phyloP scores from a whole-genome alignment of 2,113 vertebrate genomes.

The Noctilio leporinus region DNA sequence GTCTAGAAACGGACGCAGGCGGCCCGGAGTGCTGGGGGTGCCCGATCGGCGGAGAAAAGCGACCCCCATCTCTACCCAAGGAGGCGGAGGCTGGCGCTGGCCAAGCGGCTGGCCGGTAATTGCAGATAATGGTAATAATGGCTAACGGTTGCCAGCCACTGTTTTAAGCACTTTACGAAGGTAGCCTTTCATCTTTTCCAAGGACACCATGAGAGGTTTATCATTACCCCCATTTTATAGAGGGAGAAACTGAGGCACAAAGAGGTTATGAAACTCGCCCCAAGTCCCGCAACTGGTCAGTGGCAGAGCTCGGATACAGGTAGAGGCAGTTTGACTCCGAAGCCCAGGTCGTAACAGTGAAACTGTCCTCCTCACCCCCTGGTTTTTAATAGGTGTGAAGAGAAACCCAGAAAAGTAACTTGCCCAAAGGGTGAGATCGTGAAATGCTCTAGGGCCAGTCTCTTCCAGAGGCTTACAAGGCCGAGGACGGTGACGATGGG shows the following conservation, averaged over 20 bases:
- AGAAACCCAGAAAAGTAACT: not conserved
- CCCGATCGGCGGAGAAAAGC: not conserved
- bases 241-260: not conserved
- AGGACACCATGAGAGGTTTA: accelerated
- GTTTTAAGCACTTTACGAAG: not conserved
- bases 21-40: not conserved
- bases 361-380: accelerated
- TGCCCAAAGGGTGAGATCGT: not conserved
- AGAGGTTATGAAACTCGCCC: not conserved
- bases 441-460: not conserved
- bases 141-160: not conserved
- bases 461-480: not conserved
- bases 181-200: not conserved
- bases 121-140: not conserved
- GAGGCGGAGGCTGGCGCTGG: not conserved
- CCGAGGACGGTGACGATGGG: not conserved
- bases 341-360: not conserved
- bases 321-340: not conserved
- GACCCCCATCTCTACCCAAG: not conserved
- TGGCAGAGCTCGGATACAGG: not conserved
- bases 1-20: not conserved
- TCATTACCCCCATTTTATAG: not conserved
- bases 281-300: not conserved
- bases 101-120: not conserved
- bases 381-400: not conserved